Evolutionary conservation across 2,797 vertebrate genomes (phyloP).

Genomic region (Pelodytes ibericus): DNA sequence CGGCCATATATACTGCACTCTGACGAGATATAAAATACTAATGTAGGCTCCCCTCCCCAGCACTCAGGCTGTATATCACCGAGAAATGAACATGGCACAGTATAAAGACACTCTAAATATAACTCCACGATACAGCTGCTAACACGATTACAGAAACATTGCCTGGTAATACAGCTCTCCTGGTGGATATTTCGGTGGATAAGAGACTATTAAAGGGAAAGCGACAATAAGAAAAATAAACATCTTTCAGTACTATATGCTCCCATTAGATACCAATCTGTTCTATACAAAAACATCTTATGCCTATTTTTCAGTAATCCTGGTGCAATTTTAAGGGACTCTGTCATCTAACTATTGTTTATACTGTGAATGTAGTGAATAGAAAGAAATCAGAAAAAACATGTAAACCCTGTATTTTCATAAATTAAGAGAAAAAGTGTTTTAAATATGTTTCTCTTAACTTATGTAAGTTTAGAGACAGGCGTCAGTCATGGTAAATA

Average conservation of each 20-base stretch:
- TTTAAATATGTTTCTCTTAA: no score
- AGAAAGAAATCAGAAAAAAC: no score
- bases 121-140: conserved; percentile 37
- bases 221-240: conserved; percentile 2
- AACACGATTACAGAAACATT: conserved; percentile 45
- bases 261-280: neutral
- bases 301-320: no score
- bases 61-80: conserved; percentile 50
- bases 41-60: conserved; percentile 45
- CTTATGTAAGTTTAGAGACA: neutral
- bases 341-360: no score
- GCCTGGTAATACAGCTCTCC: conserved; percentile 28
- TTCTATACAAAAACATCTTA: no score
- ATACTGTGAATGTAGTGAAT: no score
- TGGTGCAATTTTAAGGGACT: no score
- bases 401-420: no score
- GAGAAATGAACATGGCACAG: conserved; percentile 35
- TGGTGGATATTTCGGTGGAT: conserved; percentile 19
- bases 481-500: neutral
- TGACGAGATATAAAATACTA: conserved; percentile 51
- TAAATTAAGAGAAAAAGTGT: no score
- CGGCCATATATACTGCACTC: conserved; percentile 45
- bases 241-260: neutral
- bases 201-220: conserved; percentile 7
- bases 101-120: conserved; percentile 33